Conservation (phyloP, 1,140 invertebrate species). For the Microplitis demolitor region DNA sequence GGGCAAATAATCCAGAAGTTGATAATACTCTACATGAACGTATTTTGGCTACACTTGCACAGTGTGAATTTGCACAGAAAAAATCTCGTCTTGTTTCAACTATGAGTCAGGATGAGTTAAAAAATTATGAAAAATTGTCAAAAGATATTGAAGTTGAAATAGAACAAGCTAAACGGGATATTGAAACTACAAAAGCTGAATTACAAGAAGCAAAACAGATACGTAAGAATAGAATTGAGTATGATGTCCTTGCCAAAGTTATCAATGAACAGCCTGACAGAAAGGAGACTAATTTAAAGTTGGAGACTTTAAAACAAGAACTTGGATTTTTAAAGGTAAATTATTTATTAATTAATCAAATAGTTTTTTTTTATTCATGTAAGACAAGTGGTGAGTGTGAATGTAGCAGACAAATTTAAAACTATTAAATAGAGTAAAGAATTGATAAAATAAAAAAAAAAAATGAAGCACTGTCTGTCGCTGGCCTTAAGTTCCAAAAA, state of each 20-base stretch:
- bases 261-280: slow-evolving; percentile 90
- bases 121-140: slow-evolving; percentile 82
- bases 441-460: no score
- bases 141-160: slow-evolving; percentile 79
- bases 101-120: slow-evolving; percentile 84
- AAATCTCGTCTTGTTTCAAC: slow-evolving; percentile 80
- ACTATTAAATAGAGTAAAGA: no score
- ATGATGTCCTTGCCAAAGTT: slow-evolving; percentile 88
- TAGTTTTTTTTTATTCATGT: background rate
- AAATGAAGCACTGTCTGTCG: no score
- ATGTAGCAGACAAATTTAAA: no score
- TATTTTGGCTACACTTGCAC: slow-evolving; percentile 79
- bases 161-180: slow-evolving; percentile 74
- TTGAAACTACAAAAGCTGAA: slow-evolving; percentile 76
- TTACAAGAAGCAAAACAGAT: slow-evolving; percentile 80
- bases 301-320: slow-evolving; percentile 77
- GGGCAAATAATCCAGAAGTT: slow-evolving; percentile 75
- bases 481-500: no score
- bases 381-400: no score
- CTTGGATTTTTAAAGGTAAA: slow-evolving; percentile 67
- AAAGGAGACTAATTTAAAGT: slow-evolving; percentile 77
- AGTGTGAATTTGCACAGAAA: slow-evolving; percentile 86
- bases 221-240: slow-evolving; percentile 89
- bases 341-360: background rate
- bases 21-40: slow-evolving; percentile 74